These are phyloP conservation scores for Pteropus rufus DNA, from an alignment of 2,797 vertebrate genomes.

Conservation along the genomic window DNA sequence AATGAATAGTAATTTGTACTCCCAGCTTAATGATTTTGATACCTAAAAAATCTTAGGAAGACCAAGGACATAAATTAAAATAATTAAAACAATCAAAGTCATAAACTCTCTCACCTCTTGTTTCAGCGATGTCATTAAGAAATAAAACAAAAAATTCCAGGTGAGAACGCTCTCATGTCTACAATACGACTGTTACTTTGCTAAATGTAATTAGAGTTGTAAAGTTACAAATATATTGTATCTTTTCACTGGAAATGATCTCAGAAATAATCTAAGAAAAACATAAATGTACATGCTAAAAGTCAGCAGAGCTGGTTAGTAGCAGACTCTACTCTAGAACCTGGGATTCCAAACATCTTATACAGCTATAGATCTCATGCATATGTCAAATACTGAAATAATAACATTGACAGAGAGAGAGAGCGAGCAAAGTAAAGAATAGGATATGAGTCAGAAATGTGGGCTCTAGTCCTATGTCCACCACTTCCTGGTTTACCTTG, in stretches of 20 bases:
- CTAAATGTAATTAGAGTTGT: constrained; percentile 24
- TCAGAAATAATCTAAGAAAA: constrained; percentile 36
- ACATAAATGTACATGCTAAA: background rate
- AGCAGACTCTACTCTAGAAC: background rate
- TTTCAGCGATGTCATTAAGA: background rate
- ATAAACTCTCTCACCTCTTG: background rate
- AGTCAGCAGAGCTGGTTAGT: background rate
- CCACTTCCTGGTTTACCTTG: background rate
- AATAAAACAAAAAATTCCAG: background rate
- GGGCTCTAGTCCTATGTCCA: background rate
- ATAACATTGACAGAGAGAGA: background rate
- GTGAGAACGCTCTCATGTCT: background rate
- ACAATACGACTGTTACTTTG: background rate
- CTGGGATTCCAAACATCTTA: background rate
- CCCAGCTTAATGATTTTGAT: constrained; percentile 37
- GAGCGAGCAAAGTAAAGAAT: background rate
- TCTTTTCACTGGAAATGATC: background rate
- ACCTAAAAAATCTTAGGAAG: constrained; percentile 1
- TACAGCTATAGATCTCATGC: background rate
- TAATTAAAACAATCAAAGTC: background rate
- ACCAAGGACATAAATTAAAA: background rate
- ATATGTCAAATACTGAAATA: background rate
- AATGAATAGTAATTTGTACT: background rate
- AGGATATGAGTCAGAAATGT: background rate
- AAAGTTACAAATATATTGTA: constrained; percentile 24